These are phyloP conservation scores for Phoxinus dragarum DNA, from an alignment of 2,797 vertebrate species.

Conservation along the genomic window DNA sequence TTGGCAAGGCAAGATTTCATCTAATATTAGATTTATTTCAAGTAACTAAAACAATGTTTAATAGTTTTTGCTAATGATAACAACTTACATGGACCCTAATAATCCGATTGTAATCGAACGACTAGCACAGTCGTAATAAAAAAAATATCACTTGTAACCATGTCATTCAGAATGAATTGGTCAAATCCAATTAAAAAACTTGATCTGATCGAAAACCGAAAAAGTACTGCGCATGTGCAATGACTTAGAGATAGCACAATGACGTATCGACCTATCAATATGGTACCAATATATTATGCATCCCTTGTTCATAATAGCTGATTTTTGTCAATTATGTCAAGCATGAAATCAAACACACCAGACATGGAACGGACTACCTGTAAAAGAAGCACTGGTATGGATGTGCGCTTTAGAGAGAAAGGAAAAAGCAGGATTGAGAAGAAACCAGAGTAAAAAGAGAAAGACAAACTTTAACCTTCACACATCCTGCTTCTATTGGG, in stretches of 20 bases:
- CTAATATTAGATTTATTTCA: background rate
- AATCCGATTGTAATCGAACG: no score
- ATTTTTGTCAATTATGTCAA: background rate
- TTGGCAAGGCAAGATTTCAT: background rate
- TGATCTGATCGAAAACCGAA: no score
- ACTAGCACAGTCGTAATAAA: no score
- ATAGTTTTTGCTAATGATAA: background rate
- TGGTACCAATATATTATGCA: background rate
- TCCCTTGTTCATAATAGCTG: background rate
- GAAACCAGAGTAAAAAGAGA: constrained; percentile 57
- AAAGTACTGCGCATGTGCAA: no score
- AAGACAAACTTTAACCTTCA: constrained; percentile 79
- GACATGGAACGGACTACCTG: background rate
- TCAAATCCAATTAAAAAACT: no score
- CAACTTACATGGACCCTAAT: background rate
- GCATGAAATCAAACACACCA: constrained; percentile 1
- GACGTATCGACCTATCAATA: no score
- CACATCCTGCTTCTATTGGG: constrained; percentile 66
- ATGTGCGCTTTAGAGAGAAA: background rate
- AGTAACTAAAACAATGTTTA: background rate
- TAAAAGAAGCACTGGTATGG: background rate
- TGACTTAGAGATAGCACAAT: no score
- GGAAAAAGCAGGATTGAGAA: background rate
- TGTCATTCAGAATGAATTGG: no score
- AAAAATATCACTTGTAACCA: no score